Evolutionary conservation across 1,140 invertebrate species (phyloP), one percentile per base, ranked within the genome.

Genomic region (Ditylenchus dipsaci): DNA sequence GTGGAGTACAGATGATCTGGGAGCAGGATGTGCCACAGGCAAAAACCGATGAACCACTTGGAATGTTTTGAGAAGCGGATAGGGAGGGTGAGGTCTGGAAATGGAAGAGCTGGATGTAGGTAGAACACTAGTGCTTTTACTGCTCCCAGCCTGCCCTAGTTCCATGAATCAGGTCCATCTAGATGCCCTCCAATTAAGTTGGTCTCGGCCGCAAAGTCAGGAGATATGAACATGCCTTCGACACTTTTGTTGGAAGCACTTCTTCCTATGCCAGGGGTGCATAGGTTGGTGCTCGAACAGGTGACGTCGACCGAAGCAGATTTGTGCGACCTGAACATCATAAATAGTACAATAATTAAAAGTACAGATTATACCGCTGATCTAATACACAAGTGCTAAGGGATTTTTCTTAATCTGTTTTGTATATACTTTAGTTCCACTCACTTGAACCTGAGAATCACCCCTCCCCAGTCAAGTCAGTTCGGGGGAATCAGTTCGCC

Each of bases 1-100:
- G 56, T 1, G 75, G 75, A 59, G 61, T 73, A 49, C 69, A 71
- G 42, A 71, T 23, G 26, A 71, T 71, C 19, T 71, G 69, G 27
- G 69, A 71, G 30, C 68, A 71, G 8, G 69, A 71, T 47, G 70
- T 71, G 21, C 45, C 68, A 42, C 67, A 71, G 29, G 61, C 61
- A 21, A 73, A 61, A n/a, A 71, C 68, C 29, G 68, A 71, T 29
- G 53, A 29, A n/a, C 21, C 59, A 30, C 27, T 43, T 5, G 49
- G 49, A 19, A 26, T 21, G 23, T 5, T 21, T 53, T 53, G 49
- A 8, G 23, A 19, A 53, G 49, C 49, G 8, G 49, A 53, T 17
- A 21, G n/a, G n/a, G 49, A 53, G 8, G 49, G 3, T 7, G 49
- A 53, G 3, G 49, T 26, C 43, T 17, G 27, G 67, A 13, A 65